These are phyloP conservation scores for Tipula confusa DNA, from an alignment of 2,888 invertebrate genomes.

Conservation along the genomic window DNA sequence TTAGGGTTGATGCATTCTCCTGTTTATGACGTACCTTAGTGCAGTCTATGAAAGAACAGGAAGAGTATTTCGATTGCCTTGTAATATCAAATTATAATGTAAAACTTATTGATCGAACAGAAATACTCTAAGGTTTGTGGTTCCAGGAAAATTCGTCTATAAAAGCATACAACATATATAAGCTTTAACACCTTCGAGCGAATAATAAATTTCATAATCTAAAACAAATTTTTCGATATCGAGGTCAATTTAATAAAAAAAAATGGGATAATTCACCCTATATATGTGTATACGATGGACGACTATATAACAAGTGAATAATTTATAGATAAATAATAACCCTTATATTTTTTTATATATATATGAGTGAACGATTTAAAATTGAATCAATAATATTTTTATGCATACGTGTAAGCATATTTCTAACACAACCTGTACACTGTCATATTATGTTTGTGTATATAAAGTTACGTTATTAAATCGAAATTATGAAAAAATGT, in stretches of 20 bases:
- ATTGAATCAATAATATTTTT: not conserved
- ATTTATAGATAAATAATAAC: slow-evolving; percentile 20
- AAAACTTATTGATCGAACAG: too few relatives aligned
- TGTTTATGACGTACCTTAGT: too few relatives aligned
- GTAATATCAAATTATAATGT: too few relatives aligned
- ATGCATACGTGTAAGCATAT: not conserved
- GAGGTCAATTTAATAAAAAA: not conserved
- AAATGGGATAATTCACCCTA: not conserved
- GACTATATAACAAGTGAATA: slow-evolving; percentile 12
- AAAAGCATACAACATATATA: not conserved
- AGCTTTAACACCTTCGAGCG: not conserved
- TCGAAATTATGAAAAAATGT: not conserved
- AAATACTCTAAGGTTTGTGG: too few relatives aligned
- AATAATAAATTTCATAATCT: not conserved
- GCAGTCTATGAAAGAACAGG: too few relatives aligned
- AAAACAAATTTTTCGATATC: not conserved
- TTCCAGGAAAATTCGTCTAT: too few relatives aligned
- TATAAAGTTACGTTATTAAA: not conserved
- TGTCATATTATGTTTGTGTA: not conserved
- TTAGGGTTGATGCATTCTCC: too few relatives aligned
- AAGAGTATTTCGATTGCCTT: too few relatives aligned
- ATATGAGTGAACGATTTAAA: not conserved
- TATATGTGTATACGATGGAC: not conserved
- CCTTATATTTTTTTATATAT: not conserved
- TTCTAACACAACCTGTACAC: not conserved